A percentile compares a stretch with the other conserved stretches of the same genome.
These are phyloP conservation scores for Diaprepes abbreviatus DNA, from an alignment of 2,888 invertebrate species.

Conservation along the genomic window DNA sequence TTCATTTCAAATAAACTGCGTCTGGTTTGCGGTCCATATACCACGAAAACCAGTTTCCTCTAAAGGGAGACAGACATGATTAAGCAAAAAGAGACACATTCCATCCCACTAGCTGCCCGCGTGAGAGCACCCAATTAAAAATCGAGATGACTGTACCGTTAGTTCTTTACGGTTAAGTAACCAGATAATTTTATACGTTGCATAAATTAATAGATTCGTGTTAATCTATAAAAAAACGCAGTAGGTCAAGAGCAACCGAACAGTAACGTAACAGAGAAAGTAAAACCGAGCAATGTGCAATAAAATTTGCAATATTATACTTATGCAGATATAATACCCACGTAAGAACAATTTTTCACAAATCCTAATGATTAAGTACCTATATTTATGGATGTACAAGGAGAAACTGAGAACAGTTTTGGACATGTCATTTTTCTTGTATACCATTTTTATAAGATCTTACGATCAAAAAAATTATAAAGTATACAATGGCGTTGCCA, in stretches of 20 bases:
- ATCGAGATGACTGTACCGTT: neutral
- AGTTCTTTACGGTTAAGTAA: too few relatives aligned
- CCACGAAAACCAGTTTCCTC: too few relatives aligned
- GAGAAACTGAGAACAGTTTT: neutral
- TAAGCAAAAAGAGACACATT: too few relatives aligned
- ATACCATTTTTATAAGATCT: too few relatives aligned
- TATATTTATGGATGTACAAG: neutral
- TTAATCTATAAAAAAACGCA: conserved; percentile 1
- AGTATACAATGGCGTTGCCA: too few relatives aligned
- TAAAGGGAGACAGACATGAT: too few relatives aligned
- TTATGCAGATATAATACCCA: neutral
- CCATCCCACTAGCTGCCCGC: neutral
- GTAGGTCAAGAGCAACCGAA: conserved; percentile 1
- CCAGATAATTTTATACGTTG: neutral
- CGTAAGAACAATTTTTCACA: neutral
- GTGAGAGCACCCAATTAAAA: neutral
- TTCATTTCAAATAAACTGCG: too few relatives aligned
- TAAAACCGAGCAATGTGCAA: neutral
- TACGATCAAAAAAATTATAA: too few relatives aligned
- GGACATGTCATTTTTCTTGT: too few relatives aligned
- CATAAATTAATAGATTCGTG: conserved; percentile 15
- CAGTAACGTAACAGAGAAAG: conserved; percentile 12
- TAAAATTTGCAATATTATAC: neutral
- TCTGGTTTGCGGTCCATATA: too few relatives aligned
- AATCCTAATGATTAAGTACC: neutral